Evolutionary conservation across 2,797 vertebrate species (phyloP).

Genomic region (Chromis chromis): DNA sequence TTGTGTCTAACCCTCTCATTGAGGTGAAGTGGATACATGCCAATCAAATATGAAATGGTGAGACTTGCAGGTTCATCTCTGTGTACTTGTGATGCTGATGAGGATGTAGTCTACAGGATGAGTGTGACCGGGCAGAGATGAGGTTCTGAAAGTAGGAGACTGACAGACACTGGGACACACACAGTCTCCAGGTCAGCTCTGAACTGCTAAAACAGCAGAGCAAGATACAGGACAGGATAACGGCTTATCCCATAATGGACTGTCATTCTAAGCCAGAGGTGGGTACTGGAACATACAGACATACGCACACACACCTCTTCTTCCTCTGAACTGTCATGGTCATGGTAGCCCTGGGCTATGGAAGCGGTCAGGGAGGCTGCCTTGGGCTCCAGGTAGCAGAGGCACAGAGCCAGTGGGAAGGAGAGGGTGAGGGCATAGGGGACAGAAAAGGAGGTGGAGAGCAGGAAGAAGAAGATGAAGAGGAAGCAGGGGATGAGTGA

Average conservation of each 20-base stretch:
- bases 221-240: conserved; percentile 58
- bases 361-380: conserved; percentile 96
- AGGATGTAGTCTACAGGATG: conserved; percentile 67
- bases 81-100: conserved; percentile 62
- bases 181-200: conserved; percentile 76
- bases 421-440: conserved; percentile 98
- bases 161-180: conserved; percentile 86
- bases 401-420: conserved; percentile 98
- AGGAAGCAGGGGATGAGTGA: conserved; percentile 98
- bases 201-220: conserved; percentile 66
- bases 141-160: conserved; percentile 96
- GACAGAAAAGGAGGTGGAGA: conserved; percentile 98
- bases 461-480: conserved; percentile 99
- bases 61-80: conserved; percentile 71
- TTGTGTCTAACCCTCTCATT: conserved; percentile 74
- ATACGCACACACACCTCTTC: conserved; percentile 87
- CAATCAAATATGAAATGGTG: conserved; percentile 56
- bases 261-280: conserved; percentile 63
- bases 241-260: conserved; percentile 59
- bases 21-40: conserved; percentile 14
- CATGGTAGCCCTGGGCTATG: conserved; percentile 97
- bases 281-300: conserved; percentile 75
- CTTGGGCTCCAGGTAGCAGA: conserved; percentile 99
- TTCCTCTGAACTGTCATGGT: conserved; percentile 98
- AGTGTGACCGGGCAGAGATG: conserved; percentile 87